Evolutionary conservation across 1,140 invertebrate genomes (phyloP).

Genomic region (Drosophila lini): DNA sequence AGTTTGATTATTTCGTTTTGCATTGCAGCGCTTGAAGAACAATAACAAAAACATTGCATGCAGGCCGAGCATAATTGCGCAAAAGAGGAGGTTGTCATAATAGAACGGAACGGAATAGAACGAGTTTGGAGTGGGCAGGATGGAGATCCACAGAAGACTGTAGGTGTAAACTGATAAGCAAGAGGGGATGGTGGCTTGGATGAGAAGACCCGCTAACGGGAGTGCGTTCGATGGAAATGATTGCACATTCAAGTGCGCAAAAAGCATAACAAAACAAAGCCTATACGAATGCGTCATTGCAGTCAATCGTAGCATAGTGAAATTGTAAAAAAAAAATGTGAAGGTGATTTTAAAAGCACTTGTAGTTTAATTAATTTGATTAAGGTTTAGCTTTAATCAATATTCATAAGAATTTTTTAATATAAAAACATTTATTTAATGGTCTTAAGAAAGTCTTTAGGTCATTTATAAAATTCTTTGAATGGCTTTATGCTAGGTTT

Average conservation of each 20-base stretch:
- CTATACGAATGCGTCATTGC: conserved; percentile 44
- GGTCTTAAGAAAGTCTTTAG: not conserved
- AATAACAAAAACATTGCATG: conserved; percentile 48
- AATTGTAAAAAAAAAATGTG: not conserved
- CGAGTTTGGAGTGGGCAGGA: conserved; percentile 1
- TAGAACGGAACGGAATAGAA: conserved; percentile 5
- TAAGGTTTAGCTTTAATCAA: not conserved
- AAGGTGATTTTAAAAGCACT: too few relatives aligned
- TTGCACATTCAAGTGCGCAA: conserved; percentile 44
- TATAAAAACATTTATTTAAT: too few relatives aligned
- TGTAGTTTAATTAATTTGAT: not conserved
- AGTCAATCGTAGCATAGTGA: not conserved
- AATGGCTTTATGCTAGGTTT: too few relatives aligned
- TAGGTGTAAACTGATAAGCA: conserved; percentile 29
- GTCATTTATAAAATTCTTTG: not conserved
- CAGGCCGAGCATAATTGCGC: conserved; percentile 61
- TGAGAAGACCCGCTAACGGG: conserved; percentile 14
- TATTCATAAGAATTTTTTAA: not conserved
- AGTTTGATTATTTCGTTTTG: conserved; percentile 27
- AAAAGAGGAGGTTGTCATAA: conserved; percentile 41
- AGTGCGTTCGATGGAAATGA: conserved; percentile 52
- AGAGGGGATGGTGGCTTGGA: too few relatives aligned
- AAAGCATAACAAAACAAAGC: conserved; percentile 47
- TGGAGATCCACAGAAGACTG: conserved; percentile 13
- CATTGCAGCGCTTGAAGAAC: conserved; percentile 24